Percentiles rank a stretch among this genome's conserved stretches.
Evolutionary conservation across 1,140 invertebrate species (phyloP).

Genomic region (Papilio dardanus): DNA sequence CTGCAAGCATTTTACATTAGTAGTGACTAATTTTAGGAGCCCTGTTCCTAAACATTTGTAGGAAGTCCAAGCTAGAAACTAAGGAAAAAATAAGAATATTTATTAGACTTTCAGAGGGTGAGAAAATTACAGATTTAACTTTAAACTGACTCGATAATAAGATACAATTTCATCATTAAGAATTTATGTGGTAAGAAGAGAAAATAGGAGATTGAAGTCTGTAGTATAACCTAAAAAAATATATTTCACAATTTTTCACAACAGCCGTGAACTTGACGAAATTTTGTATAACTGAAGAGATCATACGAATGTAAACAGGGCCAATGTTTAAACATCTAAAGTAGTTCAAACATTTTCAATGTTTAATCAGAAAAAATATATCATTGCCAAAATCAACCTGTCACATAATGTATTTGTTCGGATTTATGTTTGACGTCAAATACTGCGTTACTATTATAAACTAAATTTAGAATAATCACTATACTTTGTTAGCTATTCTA

Average conservation of each 20-base stretch:
- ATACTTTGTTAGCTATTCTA: background rate
- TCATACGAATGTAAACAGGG: background rate
- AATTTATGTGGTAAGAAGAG: background rate
- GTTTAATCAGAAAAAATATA: conserved; percentile 7
- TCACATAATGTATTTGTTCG: conserved; percentile 18
- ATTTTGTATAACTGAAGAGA: background rate
- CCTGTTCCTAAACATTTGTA: background rate
- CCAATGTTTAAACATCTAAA: background rate
- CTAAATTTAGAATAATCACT: background rate
- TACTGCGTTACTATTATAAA: background rate
- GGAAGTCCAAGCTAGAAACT: background rate
- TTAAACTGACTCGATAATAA: too few relatives aligned
- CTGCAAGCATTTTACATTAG: too few relatives aligned
- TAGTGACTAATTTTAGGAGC: background rate
- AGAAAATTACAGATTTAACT: background rate
- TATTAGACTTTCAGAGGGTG: background rate
- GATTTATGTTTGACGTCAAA: conserved; percentile 25
- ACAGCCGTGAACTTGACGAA: background rate
- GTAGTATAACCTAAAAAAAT: background rate
- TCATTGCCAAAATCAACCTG: conserved; percentile 18
- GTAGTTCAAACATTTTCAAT: background rate
- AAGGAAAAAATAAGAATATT: background rate
- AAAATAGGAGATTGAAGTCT: background rate
- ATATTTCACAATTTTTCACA: background rate
- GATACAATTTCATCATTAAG: background rate